These are phyloP conservation scores for Andrena flavipes DNA, from an alignment of 2,888 invertebrate species.

Conservation along the genomic window DNA sequence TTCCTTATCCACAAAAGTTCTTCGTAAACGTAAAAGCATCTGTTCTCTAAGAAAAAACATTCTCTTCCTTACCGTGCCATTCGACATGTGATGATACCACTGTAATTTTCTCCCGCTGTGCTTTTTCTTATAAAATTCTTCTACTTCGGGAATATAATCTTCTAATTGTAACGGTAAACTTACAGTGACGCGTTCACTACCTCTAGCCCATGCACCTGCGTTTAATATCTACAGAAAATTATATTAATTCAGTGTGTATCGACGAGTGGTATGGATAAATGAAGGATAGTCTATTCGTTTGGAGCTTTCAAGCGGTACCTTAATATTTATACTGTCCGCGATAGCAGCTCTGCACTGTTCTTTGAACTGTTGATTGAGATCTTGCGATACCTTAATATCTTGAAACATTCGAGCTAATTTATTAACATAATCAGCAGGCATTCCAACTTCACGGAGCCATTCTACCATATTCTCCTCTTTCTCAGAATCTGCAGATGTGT, in stretches of 20 bases:
- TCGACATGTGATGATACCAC: constrained; percentile 99
- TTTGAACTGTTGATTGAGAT: constrained; percentile 96
- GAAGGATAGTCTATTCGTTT: background rate
- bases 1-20: background rate
- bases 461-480: constrained; percentile 99
- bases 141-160: constrained; percentile 99
- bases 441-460: constrained; percentile 98
- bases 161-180: constrained; percentile 98
- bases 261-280: background rate
- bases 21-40: constrained; percentile 12
- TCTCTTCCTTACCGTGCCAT: constrained; percentile 91
- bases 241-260: constrained; percentile 18
- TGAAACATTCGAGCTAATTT: constrained; percentile 99
- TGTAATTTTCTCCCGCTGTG: constrained; percentile 98
- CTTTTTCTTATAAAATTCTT: constrained; percentile 98
- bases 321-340: constrained; percentile 97
- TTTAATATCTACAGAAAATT: constrained; percentile 90
- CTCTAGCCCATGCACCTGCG: constrained; percentile 99
- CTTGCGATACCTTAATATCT: constrained; percentile 98
- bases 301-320: constrained; percentile 82
- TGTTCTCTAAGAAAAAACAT: constrained; percentile 33
- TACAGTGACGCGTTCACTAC: constrained; percentile 97
- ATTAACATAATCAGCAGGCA: constrained; percentile 99
- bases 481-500: constrained; percentile 99
- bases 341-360: constrained; percentile 91